Evolutionary conservation across 2,113 vertebrate genomes (phyloP).

Genomic region (Platycercus adscitus): DNA sequence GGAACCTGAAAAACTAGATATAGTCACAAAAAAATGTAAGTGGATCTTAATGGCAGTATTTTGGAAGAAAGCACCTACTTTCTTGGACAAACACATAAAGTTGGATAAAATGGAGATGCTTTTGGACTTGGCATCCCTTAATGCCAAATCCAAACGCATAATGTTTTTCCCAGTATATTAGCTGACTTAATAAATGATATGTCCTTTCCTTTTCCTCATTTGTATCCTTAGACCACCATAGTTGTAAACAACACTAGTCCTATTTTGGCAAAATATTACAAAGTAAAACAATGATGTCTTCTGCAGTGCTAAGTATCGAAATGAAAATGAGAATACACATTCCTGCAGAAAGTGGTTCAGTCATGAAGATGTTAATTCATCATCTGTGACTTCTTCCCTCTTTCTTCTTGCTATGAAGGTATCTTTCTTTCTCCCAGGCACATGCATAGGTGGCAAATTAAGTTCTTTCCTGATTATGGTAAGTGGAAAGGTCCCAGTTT

Average conservation of each 20-base stretch:
- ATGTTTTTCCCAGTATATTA: not conserved
- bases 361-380: not conserved
- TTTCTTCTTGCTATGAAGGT: not conserved
- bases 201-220: not conserved
- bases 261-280: not conserved
- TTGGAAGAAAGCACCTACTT: not conserved
- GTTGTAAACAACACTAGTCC: not conserved
- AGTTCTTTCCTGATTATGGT: not conserved
- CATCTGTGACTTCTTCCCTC: not conserved
- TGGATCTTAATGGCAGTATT: not conserved
- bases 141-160: not conserved
- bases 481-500: not conserved
- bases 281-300: not conserved
- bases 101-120: not conserved
- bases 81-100: not conserved
- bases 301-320: not conserved
- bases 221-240: not conserved
- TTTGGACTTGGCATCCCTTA: not conserved
- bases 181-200: not conserved
- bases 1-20: not conserved
- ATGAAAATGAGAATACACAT: not conserved
- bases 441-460: not conserved
- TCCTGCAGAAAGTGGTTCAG: not conserved
- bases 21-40: not conserved
- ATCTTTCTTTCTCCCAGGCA: not conserved